Conservation (phyloP, 2,888 invertebrate genomes). For the Stomorhina lunata region DNA sequence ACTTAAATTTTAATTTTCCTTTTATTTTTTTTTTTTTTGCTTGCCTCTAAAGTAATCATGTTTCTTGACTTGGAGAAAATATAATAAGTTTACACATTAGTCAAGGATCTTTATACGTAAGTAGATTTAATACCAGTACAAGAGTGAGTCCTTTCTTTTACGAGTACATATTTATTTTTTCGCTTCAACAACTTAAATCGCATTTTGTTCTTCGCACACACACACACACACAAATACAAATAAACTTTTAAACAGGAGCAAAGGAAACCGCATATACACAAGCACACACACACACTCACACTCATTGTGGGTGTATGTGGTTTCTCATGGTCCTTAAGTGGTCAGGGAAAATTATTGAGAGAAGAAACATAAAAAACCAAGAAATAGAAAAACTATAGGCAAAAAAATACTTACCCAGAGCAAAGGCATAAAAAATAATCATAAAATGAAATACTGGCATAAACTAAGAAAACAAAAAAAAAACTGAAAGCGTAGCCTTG, state of each 20-base stretch:
- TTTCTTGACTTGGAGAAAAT: neutral
- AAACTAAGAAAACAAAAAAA: neutral
- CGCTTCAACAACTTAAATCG: slow-evolving; percentile 45
- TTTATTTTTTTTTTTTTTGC: neutral
- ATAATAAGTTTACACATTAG: slow-evolving; percentile 30
- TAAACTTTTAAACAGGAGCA: neutral
- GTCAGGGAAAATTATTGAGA: slow-evolving; percentile 39
- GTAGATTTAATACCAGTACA: slow-evolving; percentile 16
- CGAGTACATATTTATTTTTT: slow-evolving; percentile 21
- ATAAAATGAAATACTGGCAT: slow-evolving; percentile 17
- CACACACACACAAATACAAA: slow-evolving; percentile 24
- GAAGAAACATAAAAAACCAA: neutral
- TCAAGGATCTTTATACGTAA: slow-evolving; percentile 44
- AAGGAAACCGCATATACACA: neutral
- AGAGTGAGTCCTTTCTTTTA: slow-evolving; percentile 25
- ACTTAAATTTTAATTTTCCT: neutral
- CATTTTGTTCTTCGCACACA: slow-evolving; percentile 26
- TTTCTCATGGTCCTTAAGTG: slow-evolving; percentile 22
- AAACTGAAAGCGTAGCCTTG: slow-evolving; percentile 22
- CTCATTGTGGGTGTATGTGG: neutral
- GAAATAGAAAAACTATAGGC: neutral
- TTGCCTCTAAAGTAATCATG: neutral
- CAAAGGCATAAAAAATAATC: slow-evolving; percentile 24
- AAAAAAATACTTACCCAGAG: too few species aligned
- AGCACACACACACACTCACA: neutral